Evolutionary conservation across 2,797 vertebrate genomes (phyloP).

Genomic region (Hemibagrus guttatus): DNA sequence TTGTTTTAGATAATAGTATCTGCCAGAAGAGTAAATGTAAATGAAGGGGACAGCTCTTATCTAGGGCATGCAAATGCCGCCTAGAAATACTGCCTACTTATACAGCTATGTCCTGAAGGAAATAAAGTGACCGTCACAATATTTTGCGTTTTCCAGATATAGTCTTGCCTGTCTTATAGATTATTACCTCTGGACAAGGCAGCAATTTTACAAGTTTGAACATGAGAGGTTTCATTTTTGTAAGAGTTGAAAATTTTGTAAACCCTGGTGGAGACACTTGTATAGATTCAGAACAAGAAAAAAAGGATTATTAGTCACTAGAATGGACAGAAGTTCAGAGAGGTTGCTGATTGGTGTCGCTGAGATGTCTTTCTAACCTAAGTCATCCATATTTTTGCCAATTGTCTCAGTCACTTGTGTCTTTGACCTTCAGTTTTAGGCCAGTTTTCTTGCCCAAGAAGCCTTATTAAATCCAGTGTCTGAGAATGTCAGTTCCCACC

Average conservation of each 20-base stretch:
- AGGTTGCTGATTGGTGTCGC: not conserved
- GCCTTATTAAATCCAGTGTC: not conserved
- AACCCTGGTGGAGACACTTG: not conserved
- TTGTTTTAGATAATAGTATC: not conserved
- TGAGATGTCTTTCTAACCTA: not conserved
- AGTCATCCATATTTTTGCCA: not conserved
- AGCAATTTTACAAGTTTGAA: not conserved
- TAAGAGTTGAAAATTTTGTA: not conserved
- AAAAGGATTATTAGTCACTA: not conserved
- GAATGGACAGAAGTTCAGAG: not conserved
- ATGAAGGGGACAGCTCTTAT: conserved; percentile 11
- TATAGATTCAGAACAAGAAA: not conserved
- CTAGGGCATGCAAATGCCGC: conserved; percentile 11
- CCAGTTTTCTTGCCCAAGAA: not conserved
- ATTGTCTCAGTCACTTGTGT: not conserved
- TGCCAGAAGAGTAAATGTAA: conserved; percentile 1
- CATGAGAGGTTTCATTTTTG: not conserved
- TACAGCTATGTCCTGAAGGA: conserved; percentile 14
- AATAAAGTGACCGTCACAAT: not conserved
- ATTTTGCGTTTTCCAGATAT: not conserved
- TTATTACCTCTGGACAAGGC: not conserved
- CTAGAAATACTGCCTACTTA: conserved; percentile 6
- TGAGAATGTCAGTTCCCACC: not conserved
- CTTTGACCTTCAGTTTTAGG: not conserved
- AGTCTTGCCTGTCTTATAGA: not conserved